phyloP scores from a whole-genome alignment of 2,797 vertebrate species.

The Scleropages formosus region DNA sequence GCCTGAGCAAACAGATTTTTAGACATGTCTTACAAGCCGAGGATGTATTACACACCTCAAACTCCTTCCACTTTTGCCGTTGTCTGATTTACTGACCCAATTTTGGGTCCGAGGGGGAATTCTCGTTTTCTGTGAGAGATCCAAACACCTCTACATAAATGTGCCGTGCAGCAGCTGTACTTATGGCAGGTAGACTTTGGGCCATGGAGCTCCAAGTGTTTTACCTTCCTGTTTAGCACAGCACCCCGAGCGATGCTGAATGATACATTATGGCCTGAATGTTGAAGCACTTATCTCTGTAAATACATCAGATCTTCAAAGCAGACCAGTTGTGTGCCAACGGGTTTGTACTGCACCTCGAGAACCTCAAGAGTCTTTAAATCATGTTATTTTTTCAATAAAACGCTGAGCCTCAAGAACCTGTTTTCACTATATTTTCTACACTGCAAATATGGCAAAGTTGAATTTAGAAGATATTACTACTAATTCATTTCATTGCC shows the following conservation, averaged over 20 bases:
- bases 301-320: no score
- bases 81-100: slow-evolving; percentile 28
- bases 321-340: no score
- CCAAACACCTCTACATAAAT: slow-evolving; percentile 16
- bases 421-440: no score
- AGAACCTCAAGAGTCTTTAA: no score
- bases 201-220: no score
- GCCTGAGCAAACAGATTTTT: slow-evolving; percentile 44
- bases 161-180: slow-evolving; percentile 2
- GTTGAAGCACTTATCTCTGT: background rate
- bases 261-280: background rate
- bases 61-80: slow-evolving; percentile 34
- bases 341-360: no score
- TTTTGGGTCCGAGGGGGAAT: slow-evolving; percentile 35
- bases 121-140: slow-evolving; percentile 12
- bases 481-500: no score
- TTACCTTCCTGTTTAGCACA: slow-evolving; percentile 1
- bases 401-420: no score
- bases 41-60: slow-evolving; percentile 28
- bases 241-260: slow-evolving; percentile 23
- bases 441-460: no score
- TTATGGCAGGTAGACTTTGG: slow-evolving; percentile 10
- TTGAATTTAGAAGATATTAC: no score
- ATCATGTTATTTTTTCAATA: no score
- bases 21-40: slow-evolving; percentile 33